Evolutionary conservation across 2,113 vertebrate species (phyloP).

Genomic region (Hypomesus transpacificus): DNA sequence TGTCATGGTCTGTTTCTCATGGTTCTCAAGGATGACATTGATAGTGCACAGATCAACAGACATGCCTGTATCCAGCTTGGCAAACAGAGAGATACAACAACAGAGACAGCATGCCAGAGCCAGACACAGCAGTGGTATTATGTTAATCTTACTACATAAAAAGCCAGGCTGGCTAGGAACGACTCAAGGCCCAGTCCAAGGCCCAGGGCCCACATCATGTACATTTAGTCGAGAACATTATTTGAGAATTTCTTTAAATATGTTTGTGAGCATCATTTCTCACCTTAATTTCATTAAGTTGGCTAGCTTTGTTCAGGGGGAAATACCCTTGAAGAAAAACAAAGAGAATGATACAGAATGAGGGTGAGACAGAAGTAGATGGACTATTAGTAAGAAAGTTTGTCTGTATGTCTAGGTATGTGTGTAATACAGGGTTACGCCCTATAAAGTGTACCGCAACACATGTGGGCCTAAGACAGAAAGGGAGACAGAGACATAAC

Average conservation of each 20-base stretch:
- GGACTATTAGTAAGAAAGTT: background rate
- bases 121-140: background rate
- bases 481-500: background rate
- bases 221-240: too few species aligned
- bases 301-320: too few species aligned
- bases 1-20: too few species aligned
- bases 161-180: background rate
- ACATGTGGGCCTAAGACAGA: background rate
- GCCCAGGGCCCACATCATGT: background rate
- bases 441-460: too few species aligned
- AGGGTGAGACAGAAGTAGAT: conserved; percentile 29
- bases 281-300: too few species aligned
- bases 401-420: conserved; percentile 12
- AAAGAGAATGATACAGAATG: too few species aligned
- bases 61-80: background rate
- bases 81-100: background rate
- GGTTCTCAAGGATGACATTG: too few species aligned
- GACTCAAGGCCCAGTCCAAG: background rate
- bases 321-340: too few species aligned
- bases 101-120: background rate
- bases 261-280: too few species aligned
- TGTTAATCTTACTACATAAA: background rate
- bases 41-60: background rate
- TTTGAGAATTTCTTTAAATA: too few species aligned
- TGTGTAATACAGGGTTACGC: background rate